These are phyloP conservation scores for Pelecanoides urinatrix DNA, from an alignment of 2,113 vertebrate genomes.

Conservation along the genomic window DNA sequence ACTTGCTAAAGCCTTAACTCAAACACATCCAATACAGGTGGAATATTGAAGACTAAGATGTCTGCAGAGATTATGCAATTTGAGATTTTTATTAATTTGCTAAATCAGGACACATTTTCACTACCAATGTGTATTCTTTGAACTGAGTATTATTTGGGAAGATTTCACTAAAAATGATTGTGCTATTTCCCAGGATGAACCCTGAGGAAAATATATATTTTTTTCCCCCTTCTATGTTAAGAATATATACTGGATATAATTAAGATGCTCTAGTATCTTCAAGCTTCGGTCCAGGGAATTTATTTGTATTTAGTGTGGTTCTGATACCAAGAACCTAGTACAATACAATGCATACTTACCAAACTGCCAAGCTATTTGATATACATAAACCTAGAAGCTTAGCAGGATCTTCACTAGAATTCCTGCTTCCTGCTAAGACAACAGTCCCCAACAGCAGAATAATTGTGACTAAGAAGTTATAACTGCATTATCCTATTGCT, in stretches of 20 bases:
- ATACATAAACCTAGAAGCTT: background rate
- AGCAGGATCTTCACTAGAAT: background rate
- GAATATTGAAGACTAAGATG: background rate
- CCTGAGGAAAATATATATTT: background rate
- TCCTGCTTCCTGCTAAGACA: background rate
- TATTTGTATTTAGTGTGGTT: background rate
- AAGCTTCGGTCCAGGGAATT: background rate
- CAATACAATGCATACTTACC: background rate
- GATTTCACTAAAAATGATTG: background rate
- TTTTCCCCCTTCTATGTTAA: rapidly evolving
- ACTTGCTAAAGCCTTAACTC: background rate
- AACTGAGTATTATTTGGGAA: background rate
- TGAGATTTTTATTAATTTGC: background rate
- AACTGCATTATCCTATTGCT: background rate
- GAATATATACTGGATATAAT: background rate
- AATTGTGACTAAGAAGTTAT: background rate
- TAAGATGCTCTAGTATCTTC: background rate
- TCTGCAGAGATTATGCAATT: background rate
- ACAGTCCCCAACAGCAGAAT: background rate
- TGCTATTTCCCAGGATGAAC: background rate
- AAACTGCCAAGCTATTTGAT: background rate
- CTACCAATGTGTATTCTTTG: background rate
- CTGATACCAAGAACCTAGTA: background rate
- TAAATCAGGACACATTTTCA: background rate
- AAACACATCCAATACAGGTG: background rate